Base-by-base conservation (phyloP, 1,140 invertebrate genomes). In the Coenobita brevimanus region DNA sequence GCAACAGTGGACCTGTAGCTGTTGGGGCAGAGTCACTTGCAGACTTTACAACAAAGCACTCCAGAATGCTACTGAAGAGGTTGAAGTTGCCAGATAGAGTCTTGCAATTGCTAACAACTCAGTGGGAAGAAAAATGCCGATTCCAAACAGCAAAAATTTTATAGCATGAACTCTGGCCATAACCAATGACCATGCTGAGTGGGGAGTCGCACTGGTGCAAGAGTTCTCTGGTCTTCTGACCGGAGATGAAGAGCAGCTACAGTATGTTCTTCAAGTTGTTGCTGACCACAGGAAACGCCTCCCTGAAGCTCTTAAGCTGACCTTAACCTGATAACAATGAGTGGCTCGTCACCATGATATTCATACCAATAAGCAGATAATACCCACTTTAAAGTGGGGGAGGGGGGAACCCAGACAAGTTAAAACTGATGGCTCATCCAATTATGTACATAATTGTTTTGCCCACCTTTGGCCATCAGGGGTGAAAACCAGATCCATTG, bases 111-210 rank as follows among this genome's bases (percentile, higher is more conserved):
- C 30, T 33, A 75, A 33, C 71, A 75, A 38, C 71, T n/a, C 71
- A 75, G 71, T 38, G 30, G 71, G 71, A 36, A 75, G 36, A 75
- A 75, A 10, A n/a, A 6, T n/a, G 62, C 6, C 62, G n/a, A n/a
- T 67, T 67, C n/a, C 62, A n/a, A 67, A 67, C 71, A 75, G 71
- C 41, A 75, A 75, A 75, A 13, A n/a, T n/a, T 75, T 75, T 75
- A n/a, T n/a, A 75, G 71, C 41, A 75, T 75, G 13, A 75, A 75
- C 62, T 67, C n/a, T 67, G 62, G 62, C 62, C 8, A n/a, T 67
- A 67, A 67, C 62, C 62, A 67, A 67, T 67, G 62, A 67, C 62
- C 30, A 67, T 67, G 62, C 62, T 67, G 62, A 67, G n/a, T n/a
- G 62, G 6, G 62, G 30, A 67, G 62, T 24, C n/a, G n/a, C 62